Evolutionary conservation across 2,797 vertebrate species (phyloP).

Genomic region (Podarcis lilfordi): DNA sequence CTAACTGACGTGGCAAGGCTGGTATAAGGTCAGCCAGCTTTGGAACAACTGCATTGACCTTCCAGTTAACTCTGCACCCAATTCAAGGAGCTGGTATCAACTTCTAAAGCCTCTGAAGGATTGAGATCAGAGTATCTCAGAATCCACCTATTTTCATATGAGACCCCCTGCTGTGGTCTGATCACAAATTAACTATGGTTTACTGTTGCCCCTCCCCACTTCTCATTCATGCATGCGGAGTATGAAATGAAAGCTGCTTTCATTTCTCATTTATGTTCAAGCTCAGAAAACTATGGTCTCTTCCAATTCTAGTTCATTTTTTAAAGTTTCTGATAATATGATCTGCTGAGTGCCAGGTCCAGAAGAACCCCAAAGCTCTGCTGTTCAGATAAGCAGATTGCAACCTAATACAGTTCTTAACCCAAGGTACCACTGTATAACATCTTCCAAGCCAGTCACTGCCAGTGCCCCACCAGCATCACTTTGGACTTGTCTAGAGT

Average conservation of each 20-base stretch:
- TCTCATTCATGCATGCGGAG: too few species aligned
- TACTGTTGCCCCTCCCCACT: too few species aligned
- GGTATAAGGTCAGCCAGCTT: neutral
- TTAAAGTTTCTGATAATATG: too few species aligned
- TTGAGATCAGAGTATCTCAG: neutral
- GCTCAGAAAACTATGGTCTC: too few species aligned
- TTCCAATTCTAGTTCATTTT: too few species aligned
- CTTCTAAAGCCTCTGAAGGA: neutral
- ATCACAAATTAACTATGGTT: neutral
- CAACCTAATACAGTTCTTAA: neutral
- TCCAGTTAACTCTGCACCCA: neutral
- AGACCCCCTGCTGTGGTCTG: too few species aligned
- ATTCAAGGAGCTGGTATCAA: neutral
- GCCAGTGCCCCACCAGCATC: neutral
- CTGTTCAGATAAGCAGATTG: neutral
- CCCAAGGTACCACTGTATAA: neutral
- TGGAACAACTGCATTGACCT: neutral
- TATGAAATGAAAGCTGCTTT: too few species aligned
- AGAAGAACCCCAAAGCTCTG: neutral
- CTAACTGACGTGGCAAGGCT: neutral
- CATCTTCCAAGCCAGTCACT: neutral
- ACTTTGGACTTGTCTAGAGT: neutral
- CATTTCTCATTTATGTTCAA: too few species aligned
- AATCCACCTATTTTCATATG: neutral
- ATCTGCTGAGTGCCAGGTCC: neutral